Conservation (phyloP, 2,888 invertebrate species). For the Proisotoma minuta region DNA sequence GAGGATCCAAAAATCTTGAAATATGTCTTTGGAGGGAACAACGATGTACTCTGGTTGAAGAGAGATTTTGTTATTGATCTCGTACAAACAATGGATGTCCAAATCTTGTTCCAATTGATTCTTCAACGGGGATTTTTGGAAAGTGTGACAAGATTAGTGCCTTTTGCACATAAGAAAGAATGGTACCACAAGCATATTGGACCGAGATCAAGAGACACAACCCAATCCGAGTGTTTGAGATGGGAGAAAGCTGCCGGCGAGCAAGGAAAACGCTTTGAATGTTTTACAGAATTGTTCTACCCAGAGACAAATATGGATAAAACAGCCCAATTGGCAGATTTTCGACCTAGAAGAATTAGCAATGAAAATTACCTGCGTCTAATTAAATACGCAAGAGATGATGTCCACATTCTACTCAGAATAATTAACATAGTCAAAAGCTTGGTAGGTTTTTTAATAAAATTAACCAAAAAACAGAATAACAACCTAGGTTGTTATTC, state of each 20-base stretch:
- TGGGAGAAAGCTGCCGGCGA: neutral
- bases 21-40: conserved; percentile 11
- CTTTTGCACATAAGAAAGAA: neutral
- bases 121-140: neutral
- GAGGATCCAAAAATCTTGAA: neutral
- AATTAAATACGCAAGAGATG: conserved; percentile 9
- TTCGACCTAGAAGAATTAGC: neutral
- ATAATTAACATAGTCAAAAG: neutral
- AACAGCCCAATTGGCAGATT: conserved; percentile 11
- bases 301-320: conserved; percentile 11
- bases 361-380: neutral
- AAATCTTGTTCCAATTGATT: neutral
- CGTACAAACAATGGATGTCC: neutral
- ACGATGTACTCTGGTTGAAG: conserved; percentile 14
- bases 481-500: no score
- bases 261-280: neutral
- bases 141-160: neutral
- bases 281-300: neutral
- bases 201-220: neutral
- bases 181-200: conserved; percentile 11
- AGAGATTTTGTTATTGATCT: conserved; percentile 9
- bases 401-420: conserved; percentile 9
- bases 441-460: neutral
- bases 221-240: neutral
- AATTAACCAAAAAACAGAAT: no score